Base-by-base conservation (phyloP, 2,113 vertebrate species). In the Dolichotis patagonum region DNA sequence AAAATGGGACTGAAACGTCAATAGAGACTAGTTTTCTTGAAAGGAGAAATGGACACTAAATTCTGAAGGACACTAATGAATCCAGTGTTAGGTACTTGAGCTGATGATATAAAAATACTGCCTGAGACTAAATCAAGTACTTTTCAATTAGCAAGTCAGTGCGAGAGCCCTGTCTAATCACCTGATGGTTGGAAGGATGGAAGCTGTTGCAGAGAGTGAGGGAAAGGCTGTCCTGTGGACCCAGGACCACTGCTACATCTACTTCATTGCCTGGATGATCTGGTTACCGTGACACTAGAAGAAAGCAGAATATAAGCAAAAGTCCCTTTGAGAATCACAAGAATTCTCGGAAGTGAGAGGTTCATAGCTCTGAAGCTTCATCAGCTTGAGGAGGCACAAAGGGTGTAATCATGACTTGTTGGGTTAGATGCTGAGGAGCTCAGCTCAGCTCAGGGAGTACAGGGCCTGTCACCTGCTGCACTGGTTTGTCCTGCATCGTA, bases 51-150 rank as follows among this genome's bases (percentile, higher is more conserved):
- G 38, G 60, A 85, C 94, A 94, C 71, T 26, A 60, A 28, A 88
- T 28, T 4, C 91, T 19, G 17, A 80, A 96, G 38, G 20, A 62
- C 0, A 1, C 85, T 56, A 60, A 96, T 54, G 85, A 97, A 52
- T 77, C 60, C 95, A 90, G 60, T 63, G 5, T 77, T 90, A 89
- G 41, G 41, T 94, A 60, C 54, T 84, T 96, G 91, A 95, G 38
- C 19, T 97, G 89, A 97, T 97, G 96, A 81, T 41, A 65, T 85
- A 71, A 43, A 96, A 87, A 41, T 71, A 95, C 56, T 49, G 62
- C 95, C 88, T 56, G 94, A 83, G 78, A 93, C 62, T 32, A 62
- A 95, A 71, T 91, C 35, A 67, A 69, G 85, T 81, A n/a, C 1
- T 12, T 88, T 88, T 85, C 89, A 73, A 78, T 97, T 9, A 90